Evolutionary conservation across 2,797 vertebrate genomes (phyloP).

Genomic region (Notolepis coatsorum): DNA sequence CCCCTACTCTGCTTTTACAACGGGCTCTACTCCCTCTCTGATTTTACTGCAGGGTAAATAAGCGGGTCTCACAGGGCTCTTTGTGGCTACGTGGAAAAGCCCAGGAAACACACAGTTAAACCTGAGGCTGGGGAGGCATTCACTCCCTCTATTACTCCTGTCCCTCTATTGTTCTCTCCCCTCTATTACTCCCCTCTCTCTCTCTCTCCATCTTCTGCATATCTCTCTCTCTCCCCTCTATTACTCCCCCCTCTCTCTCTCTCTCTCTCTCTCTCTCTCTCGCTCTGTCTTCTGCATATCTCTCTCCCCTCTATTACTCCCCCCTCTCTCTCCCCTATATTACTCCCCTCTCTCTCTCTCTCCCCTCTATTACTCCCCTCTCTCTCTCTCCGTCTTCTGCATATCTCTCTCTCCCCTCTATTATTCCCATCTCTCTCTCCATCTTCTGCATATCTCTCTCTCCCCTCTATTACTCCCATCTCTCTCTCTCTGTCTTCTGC

Average conservation of each 20-base stretch:
- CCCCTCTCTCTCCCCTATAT: slow-evolving; percentile 45
- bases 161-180: too few species aligned
- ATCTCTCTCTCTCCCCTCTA: too few species aligned
- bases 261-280: slow-evolving; percentile 34
- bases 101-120: slow-evolving; percentile 67
- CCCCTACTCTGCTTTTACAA: slow-evolving; percentile 72
- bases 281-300: slow-evolving; percentile 38
- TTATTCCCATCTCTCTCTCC: too few species aligned
- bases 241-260: not conserved
- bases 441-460: too few species aligned
- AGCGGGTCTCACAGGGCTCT: slow-evolving; percentile 76
- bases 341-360: not conserved
- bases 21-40: slow-evolving; percentile 77
- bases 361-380: not conserved
- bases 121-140: slow-evolving; percentile 63
- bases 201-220: too few species aligned
- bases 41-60: slow-evolving; percentile 86
- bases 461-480: too few species aligned
- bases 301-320: not conserved
- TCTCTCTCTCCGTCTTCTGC: too few species aligned
- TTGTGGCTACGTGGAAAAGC: slow-evolving; percentile 82
- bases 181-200: not conserved
- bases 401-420: too few species aligned
- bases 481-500: too few species aligned
- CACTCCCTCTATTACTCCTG: slow-evolving; percentile 44